A percentile compares a stretch with the other conserved stretches of the same genome.
These are phyloP conservation scores for Achlya flavicornis DNA, from an alignment of 2,888 invertebrate species.

Conservation along the genomic window DNA sequence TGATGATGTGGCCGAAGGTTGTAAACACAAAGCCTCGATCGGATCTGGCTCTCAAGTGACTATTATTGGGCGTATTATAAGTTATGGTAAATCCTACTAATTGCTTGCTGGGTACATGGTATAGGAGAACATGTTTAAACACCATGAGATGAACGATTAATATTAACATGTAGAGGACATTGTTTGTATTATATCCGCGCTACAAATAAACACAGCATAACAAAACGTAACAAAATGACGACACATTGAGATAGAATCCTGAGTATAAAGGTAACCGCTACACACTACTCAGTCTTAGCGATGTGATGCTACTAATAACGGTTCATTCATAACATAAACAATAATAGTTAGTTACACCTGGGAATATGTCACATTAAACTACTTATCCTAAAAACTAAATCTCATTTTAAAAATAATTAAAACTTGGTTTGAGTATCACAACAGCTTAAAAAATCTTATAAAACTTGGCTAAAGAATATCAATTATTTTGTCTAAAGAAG, in stretches of 20 bases:
- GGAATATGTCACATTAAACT: not conserved
- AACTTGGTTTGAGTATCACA: slow-evolving; percentile 16
- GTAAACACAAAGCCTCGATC: too few species aligned
- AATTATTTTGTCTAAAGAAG: too few species aligned
- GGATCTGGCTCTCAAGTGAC: too few species aligned
- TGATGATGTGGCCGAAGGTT: too few species aligned
- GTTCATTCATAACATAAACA: slow-evolving; percentile 14
- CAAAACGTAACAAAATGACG: not conserved
- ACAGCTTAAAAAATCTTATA: slow-evolving; percentile 14
- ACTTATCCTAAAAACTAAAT: slow-evolving; percentile 1
- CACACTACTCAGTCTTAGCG: slow-evolving; percentile 59
- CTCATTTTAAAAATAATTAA: slow-evolving; percentile 13
- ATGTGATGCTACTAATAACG: slow-evolving; percentile 33
- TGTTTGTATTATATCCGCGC: not conserved
- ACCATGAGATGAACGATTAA: too few species aligned
- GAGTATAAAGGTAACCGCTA: slow-evolving; percentile 26
- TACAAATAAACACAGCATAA: too few species aligned
- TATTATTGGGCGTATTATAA: too few species aligned
- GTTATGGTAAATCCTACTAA: too few species aligned
- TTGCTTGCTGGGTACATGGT: too few species aligned
- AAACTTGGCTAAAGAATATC: not conserved
- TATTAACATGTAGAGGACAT: not conserved
- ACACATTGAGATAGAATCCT: slow-evolving; percentile 10
- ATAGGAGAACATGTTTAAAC: too few species aligned
- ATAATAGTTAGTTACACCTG: not conserved